Conservation (phyloP, 2,113 vertebrate species). For the Semnornis frantzii region DNA sequence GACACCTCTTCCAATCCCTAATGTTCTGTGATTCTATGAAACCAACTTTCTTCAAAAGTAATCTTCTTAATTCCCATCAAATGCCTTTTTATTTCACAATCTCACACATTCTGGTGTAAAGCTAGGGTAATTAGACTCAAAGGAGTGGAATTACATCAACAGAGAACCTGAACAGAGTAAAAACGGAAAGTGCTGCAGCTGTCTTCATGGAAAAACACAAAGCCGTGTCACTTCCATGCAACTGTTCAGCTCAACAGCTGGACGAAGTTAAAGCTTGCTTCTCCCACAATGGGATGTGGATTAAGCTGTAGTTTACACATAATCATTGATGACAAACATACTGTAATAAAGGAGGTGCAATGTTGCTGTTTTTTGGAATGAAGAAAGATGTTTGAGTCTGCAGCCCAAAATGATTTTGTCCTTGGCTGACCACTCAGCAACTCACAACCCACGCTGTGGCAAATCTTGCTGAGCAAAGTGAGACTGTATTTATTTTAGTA, state of each 20-base stretch:
- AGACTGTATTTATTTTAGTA: background rate
- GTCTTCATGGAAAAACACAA: background rate
- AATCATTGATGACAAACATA: background rate
- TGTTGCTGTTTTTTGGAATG: background rate
- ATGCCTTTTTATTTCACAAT: background rate
- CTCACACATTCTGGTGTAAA: background rate
- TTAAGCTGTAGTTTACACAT: background rate
- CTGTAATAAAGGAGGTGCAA: background rate
- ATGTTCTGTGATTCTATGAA: no score
- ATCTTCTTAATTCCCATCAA: background rate
- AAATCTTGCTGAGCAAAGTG: background rate
- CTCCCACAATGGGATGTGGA: background rate
- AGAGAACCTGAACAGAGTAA: background rate
- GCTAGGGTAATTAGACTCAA: background rate
- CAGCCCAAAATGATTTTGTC: background rate
- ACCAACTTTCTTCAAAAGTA: background rate
- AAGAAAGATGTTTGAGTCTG: background rate
- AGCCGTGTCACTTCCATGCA: background rate
- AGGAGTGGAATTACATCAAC: background rate
- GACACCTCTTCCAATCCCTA: no score
- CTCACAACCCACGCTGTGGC: background rate
- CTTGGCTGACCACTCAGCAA: background rate
- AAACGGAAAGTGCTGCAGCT: background rate
- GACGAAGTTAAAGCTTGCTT: conserved; percentile 12
- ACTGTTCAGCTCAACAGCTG: background rate